Evolutionary conservation across 2,797 vertebrate genomes (phyloP).

Genomic region (Phrynocephalus forsythii): DNA sequence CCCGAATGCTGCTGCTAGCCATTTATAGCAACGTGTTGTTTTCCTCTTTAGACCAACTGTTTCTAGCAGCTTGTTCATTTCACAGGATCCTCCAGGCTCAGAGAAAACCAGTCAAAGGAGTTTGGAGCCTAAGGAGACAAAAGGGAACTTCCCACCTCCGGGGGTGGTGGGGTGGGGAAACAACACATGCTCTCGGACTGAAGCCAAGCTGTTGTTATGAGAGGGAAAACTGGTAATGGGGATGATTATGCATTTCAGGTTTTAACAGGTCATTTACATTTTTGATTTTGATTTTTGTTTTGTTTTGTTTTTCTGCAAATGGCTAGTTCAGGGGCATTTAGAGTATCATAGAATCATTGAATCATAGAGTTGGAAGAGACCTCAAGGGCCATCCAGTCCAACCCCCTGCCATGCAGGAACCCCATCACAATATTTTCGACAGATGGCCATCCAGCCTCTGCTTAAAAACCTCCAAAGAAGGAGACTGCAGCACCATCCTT

Average conservation of each 20-base stretch:
- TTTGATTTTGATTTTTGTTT: background rate
- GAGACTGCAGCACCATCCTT: no score
- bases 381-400: no score
- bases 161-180: background rate
- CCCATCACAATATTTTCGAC: no score
- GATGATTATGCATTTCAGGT: background rate
- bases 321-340: background rate
- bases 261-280: background rate
- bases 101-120: slow-evolving; percentile 9
- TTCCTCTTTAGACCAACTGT: slow-evolving; percentile 7
- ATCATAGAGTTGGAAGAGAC: no score
- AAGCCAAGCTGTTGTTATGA: background rate
- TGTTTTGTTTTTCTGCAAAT: background rate
- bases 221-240: slow-evolving; percentile 2
- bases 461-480: no score
- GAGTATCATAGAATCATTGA: background rate
- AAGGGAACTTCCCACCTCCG: background rate
- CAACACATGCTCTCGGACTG: background rate
- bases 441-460: no score
- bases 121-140: background rate
- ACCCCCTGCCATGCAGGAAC: no score
- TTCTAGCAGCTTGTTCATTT: background rate
- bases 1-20: background rate
- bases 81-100: background rate
- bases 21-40: slow-evolving; percentile 22